A percentile compares a stretch with the other conserved stretches of the same genome.
Conservation (phyloP, 2,888 invertebrate genomes). For the Phorcus lineatus region DNA sequence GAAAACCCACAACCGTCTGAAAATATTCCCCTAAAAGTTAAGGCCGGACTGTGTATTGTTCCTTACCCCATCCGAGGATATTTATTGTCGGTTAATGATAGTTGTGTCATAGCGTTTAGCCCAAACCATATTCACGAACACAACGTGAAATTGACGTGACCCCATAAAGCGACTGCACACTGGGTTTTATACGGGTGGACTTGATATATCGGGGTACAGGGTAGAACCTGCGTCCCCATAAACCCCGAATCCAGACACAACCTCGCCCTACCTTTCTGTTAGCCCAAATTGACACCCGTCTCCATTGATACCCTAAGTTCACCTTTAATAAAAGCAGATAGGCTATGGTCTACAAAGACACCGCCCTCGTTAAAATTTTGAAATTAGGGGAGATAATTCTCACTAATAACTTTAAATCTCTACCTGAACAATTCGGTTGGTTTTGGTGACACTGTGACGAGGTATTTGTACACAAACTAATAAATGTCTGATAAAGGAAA, state of each 20-base stretch:
- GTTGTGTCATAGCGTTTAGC: background rate
- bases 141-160: constrained; percentile 1
- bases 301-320: background rate
- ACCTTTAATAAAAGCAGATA: background rate
- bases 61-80: background rate
- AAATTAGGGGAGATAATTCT: background rate
- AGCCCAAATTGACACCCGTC: background rate
- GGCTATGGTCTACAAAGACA: background rate
- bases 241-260: background rate
- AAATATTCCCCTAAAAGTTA: background rate
- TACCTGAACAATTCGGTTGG: background rate
- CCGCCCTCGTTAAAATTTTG: background rate
- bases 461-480: background rate
- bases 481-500: background rate
- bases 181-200: background rate
- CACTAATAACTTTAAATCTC: background rate
- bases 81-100: background rate
- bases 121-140: background rate
- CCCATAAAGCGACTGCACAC: background rate
- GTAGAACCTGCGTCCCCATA: background rate
- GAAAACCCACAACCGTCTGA: background rate
- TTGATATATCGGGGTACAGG: background rate
- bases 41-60: background rate
- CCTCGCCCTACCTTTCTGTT: background rate
- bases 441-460: background rate